These are phyloP conservation scores for Drosophila pachea DNA, from an alignment of 1,140 invertebrate genomes.

Conservation along the genomic window DNA sequence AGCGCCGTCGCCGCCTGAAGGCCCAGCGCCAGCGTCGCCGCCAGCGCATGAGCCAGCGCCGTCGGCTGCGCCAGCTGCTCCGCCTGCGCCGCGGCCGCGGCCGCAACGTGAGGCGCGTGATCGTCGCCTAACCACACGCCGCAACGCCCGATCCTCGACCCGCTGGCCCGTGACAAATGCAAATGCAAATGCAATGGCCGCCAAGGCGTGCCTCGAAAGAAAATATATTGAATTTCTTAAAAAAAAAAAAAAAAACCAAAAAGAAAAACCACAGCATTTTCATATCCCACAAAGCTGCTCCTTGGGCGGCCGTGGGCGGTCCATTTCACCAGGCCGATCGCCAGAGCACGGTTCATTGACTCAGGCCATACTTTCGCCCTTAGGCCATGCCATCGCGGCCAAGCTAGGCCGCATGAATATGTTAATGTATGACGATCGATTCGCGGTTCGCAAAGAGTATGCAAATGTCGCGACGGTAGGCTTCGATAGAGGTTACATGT, in stretches of 20 bases:
- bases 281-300: no score
- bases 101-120: constrained; percentile 17
- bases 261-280: no score
- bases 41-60: constrained; percentile 31
- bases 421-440: constrained; percentile 54
- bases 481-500: no score
- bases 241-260: no score
- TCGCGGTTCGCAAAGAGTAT: constrained; percentile 48
- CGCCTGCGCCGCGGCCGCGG: constrained; percentile 44
- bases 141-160: background rate
- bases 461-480: constrained; percentile 15
- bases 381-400: constrained; percentile 4
- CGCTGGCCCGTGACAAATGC: constrained; percentile 8
- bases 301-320: no score
- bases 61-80: constrained; percentile 45
- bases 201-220: constrained; percentile 5
- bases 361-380: constrained; percentile 64
- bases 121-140: background rate
- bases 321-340: background rate
- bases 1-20: constrained; percentile 39
- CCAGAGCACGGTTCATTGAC: constrained; percentile 57
- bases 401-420: constrained; percentile 54
- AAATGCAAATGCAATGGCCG: constrained; percentile 24
- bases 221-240: constrained; percentile 25
- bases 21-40: constrained; percentile 45